Conservation (phyloP, 2,888 invertebrate species). For the Megamerina dolium region DNA sequence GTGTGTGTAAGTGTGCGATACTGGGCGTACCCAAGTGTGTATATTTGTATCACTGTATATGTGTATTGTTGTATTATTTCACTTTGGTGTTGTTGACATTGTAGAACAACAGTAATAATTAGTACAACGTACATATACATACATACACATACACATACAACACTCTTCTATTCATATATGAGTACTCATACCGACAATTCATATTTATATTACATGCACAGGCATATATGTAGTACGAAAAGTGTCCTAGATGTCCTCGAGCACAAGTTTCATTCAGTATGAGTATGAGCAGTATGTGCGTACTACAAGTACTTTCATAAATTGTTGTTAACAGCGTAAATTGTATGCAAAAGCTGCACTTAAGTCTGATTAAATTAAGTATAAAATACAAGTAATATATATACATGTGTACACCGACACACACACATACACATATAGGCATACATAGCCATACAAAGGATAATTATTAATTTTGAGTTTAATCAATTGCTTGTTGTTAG, state of each 20-base stretch:
- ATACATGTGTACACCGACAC: not conserved
- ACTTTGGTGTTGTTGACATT: conserved; percentile 2
- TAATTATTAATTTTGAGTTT: conserved; percentile 15
- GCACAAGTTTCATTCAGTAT: too few relatives aligned
- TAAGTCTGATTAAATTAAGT: conserved; percentile 15
- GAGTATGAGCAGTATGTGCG: too few relatives aligned
- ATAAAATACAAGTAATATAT: conserved; percentile 6
- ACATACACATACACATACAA: too few relatives aligned
- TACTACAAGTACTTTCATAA: conserved; percentile 14
- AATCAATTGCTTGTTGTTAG: too few relatives aligned
- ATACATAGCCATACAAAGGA: not conserved
- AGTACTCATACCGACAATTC: not conserved
- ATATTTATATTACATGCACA: too few relatives aligned
- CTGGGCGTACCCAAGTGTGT: conserved; percentile 15
- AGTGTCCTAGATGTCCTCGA: too few relatives aligned
- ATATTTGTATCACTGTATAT: conserved; percentile 1
- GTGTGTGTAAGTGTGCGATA: not conserved
- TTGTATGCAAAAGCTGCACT: conserved; percentile 1
- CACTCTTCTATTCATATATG: not conserved
- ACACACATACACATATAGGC: not conserved
- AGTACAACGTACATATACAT: not conserved
- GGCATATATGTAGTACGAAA: too few relatives aligned
- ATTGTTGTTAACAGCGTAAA: conserved; percentile 12
- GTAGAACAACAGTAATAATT: not conserved
- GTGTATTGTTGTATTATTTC: not conserved